phyloP scores from a whole-genome alignment of 35 echinoderm and acorn worm genomes.

The Anneissia japonica region DNA sequence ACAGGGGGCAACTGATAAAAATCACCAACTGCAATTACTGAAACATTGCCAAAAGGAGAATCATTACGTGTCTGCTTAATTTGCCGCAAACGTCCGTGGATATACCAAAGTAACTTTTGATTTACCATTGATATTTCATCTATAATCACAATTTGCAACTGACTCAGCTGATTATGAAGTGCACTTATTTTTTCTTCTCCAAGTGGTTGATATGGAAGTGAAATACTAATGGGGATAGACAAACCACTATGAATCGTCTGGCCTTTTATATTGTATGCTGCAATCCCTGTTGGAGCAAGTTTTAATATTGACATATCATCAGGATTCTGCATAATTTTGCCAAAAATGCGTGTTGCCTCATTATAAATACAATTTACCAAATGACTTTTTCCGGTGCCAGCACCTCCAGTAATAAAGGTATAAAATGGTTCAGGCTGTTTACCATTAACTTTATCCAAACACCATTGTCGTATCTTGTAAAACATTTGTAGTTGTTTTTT shows the following conservation, averaged over 20 bases:
- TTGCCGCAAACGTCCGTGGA: not conserved
- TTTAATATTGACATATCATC: slow-evolving; percentile 4
- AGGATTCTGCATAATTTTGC: slow-evolving; percentile 16
- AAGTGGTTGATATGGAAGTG: no score
- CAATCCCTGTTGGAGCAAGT: not conserved
- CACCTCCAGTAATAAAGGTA: slow-evolving; percentile 59
- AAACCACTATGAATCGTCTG: no score
- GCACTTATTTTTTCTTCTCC: not conserved
- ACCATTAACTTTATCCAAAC: slow-evolving; percentile 32
- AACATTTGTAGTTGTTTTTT: slow-evolving; percentile 45
- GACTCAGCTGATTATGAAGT: no score
- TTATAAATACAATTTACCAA: slow-evolving; percentile 29
- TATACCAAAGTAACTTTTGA: not conserved
- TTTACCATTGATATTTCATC: slow-evolving; percentile 9
- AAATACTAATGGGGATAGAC: no score
- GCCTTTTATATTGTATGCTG: no score
- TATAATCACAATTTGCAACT: no score
- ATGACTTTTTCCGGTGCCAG: slow-evolving; percentile 47
- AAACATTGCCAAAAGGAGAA: not conserved
- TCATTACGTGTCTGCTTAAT: not conserved
- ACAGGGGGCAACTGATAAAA: not conserved
- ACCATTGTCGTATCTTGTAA: slow-evolving; percentile 41
- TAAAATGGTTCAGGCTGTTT: slow-evolving; percentile 57
- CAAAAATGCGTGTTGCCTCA: slow-evolving; percentile 34
- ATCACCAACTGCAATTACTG: not conserved